A percentile compares a stretch with the other conserved stretches of the same genome.
Evolutionary conservation across 2,888 invertebrate genomes (phyloP).

Genomic region (Lasioglossum villosulum): DNA sequence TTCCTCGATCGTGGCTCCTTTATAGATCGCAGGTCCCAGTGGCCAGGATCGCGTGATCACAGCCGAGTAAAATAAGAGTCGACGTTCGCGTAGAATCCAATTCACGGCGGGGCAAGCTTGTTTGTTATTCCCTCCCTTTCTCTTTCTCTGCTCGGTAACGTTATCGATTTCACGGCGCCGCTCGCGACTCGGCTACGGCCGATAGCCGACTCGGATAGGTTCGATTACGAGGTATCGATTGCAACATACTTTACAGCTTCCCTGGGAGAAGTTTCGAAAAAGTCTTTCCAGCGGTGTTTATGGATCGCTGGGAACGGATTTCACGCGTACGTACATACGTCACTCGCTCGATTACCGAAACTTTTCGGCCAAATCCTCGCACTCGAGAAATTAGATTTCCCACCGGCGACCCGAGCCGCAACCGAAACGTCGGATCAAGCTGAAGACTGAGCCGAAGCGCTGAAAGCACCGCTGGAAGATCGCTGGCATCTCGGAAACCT

Average conservation of each 20-base stretch:
- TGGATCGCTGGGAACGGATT: not conserved
- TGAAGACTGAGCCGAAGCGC: not conserved
- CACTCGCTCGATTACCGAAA: not conserved
- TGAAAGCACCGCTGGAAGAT: not conserved
- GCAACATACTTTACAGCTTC: constrained; percentile 47
- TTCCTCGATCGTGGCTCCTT: constrained; percentile 27
- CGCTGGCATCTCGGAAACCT: constrained; percentile 21
- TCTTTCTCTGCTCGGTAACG: constrained; percentile 28
- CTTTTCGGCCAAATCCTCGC: not conserved
- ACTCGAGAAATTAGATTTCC: not conserved
- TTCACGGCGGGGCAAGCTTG: constrained; percentile 47
- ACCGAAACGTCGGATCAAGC: not conserved
- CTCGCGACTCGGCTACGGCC: constrained; percentile 25
- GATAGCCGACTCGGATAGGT: constrained; percentile 48
- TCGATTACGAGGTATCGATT: constrained; percentile 57
- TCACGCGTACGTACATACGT: not conserved
- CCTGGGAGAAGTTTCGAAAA: constrained; percentile 22
- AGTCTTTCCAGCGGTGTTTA: constrained; percentile 26
- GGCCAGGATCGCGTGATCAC: constrained; percentile 29
- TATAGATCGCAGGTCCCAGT: constrained; percentile 23
- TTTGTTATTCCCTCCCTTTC: constrained; percentile 44
- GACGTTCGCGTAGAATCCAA: constrained; percentile 46
- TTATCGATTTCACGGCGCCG: constrained; percentile 58
- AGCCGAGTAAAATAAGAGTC: constrained; percentile 42
- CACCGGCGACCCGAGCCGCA: not conserved